A percentile compares a stretch with the other conserved stretches of the same genome.
Evolutionary conservation across 2,888 invertebrate genomes (phyloP).

Genomic region (Polia nebulosa): DNA sequence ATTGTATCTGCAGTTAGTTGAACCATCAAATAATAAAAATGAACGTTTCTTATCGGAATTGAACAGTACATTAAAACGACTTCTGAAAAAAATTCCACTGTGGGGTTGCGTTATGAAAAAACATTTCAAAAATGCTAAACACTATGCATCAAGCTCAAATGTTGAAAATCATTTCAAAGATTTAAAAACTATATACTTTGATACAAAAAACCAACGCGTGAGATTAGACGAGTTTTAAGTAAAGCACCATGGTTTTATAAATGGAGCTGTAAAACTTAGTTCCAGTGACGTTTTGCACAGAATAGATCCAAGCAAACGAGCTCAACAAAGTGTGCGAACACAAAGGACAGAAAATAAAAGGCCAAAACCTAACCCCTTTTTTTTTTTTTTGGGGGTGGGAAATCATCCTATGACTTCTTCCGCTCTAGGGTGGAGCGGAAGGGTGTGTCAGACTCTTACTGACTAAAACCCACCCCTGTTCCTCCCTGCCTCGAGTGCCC

Average conservation of each 20-base stretch:
- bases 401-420: too few relatives aligned
- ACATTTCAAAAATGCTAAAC: conserved; percentile 39
- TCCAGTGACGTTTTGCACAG: conserved; percentile 29
- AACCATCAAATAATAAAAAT: conserved; percentile 39
- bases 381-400: too few relatives aligned
- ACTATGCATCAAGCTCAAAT: conserved; percentile 42
- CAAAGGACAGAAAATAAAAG: conserved; percentile 6
- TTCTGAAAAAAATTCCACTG: conserved; percentile 44
- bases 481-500: too few relatives aligned
- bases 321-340: conserved; percentile 24
- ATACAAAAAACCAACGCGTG: conserved; percentile 39
- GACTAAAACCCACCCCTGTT: too few relatives aligned
- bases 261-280: conserved; percentile 44
- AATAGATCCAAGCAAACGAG: conserved; percentile 22
- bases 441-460: too few relatives aligned
- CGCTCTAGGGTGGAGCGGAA: too few relatives aligned
- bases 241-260: conserved; percentile 41
- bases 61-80: conserved; percentile 43
- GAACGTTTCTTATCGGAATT: conserved; percentile 42
- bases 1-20: conserved; percentile 37
- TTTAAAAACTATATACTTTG: conserved; percentile 50
- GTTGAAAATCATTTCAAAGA: conserved; percentile 55
- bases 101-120: conserved; percentile 45
- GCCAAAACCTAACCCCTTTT: conserved; percentile 6
- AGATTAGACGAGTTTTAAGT: conserved; percentile 29